These are phyloP conservation scores for Proisotoma minuta DNA, from an alignment of 2,888 invertebrate genomes.

Conservation along the genomic window DNA sequence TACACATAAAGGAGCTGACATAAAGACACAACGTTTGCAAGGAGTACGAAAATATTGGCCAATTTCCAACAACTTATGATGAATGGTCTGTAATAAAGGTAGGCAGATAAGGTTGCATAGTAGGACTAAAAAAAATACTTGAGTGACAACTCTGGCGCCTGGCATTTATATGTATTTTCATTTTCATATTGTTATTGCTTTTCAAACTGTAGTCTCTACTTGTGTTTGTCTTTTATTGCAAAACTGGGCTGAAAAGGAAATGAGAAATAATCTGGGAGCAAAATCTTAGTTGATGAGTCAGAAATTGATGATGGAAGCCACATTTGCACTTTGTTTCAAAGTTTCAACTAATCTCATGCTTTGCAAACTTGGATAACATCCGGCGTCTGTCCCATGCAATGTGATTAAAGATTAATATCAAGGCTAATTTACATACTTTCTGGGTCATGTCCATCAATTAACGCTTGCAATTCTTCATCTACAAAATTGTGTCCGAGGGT, in stretches of 20 bases:
- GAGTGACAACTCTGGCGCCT: slow-evolving; percentile 35
- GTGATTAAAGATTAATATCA: slow-evolving; percentile 1
- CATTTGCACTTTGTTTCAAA: neutral
- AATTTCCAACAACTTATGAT: slow-evolving; percentile 26
- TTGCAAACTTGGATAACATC: neutral
- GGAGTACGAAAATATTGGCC: slow-evolving; percentile 14
- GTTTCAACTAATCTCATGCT: neutral
- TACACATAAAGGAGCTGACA: neutral
- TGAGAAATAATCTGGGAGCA: no score
- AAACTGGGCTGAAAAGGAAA: neutral
- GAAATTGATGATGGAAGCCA: no score
- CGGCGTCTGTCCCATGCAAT: neutral
- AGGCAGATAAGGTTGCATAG: slow-evolving; percentile 8
- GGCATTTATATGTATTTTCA: slow-evolving; percentile 7
- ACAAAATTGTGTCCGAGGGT: slow-evolving; percentile 94
- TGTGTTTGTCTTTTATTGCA: neutral
- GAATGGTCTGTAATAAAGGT: slow-evolving; percentile 27
- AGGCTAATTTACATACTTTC: slow-evolving; percentile 58
- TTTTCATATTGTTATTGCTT: neutral
- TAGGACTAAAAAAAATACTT: slow-evolving; percentile 27
- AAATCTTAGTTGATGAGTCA: no score
- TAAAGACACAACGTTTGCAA: neutral
- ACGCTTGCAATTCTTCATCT: slow-evolving; percentile 78
- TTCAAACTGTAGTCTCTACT: neutral
- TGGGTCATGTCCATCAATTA: slow-evolving; percentile 87